Evolutionary conservation across 1,140 invertebrate genomes (phyloP).

Genomic region (Zaprionus capensis): DNA sequence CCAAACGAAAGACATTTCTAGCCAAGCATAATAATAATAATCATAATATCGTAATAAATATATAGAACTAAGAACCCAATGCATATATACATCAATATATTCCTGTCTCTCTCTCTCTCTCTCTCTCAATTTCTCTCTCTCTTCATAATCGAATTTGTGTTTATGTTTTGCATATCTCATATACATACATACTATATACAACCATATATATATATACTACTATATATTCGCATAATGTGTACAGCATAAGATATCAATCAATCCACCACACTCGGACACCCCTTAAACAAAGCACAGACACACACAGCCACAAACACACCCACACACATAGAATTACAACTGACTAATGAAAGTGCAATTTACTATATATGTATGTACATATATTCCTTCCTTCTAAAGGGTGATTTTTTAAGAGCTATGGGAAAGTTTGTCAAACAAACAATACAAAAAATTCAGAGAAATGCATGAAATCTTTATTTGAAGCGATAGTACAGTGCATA

Average conservation of each 20-base stretch:
- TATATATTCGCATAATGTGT: slow-evolving; percentile 55
- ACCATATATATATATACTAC: slow-evolving; percentile 37
- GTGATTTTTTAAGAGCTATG: too few species aligned
- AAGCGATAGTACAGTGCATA: fast-evolving
- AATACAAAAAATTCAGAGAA: too few species aligned
- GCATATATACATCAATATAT: slow-evolving; percentile 24
- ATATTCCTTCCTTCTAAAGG: not conserved
- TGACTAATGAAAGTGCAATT: slow-evolving; percentile 9
- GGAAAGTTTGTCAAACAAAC: too few species aligned
- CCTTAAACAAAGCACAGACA: slow-evolving; percentile 4
- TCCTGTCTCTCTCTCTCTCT: slow-evolving; percentile 23
- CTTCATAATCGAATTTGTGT: slow-evolving; percentile 59
- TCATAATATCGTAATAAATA: slow-evolving; percentile 1
- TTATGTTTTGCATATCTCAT: slow-evolving; percentile 59
- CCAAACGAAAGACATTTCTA: slow-evolving; percentile 37
- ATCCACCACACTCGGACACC: slow-evolving; percentile 37
- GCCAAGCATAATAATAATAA: slow-evolving; percentile 15
- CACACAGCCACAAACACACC: not conserved
- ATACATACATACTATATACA: slow-evolving; percentile 40
- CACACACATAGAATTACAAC: not conserved
- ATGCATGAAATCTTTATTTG: too few species aligned
- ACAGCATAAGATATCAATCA: slow-evolving; percentile 54
- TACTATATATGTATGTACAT: not conserved
- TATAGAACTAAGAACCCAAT: slow-evolving; percentile 20
- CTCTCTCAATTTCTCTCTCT: slow-evolving; percentile 21